Conservation (phyloP, 2,888 invertebrate species). For the Dicranocentrus wangi region DNA sequence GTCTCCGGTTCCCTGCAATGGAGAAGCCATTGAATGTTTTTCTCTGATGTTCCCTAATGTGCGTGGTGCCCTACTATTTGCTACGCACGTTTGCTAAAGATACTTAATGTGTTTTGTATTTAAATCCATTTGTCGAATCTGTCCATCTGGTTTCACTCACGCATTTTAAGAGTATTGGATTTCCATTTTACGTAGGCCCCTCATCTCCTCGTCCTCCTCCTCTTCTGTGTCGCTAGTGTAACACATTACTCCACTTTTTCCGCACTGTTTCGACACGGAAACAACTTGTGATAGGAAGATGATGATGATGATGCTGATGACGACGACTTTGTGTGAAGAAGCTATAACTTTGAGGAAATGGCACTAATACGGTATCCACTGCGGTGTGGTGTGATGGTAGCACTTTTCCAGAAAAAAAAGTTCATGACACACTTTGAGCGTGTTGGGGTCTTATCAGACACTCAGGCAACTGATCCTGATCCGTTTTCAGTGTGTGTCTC, state of each 20-base stretch:
- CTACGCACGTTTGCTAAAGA: conserved; percentile 53
- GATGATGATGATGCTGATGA: conserved; percentile 10
- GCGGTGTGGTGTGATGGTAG: too few species aligned
- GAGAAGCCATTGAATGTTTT: too few species aligned
- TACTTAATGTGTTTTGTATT: conserved; percentile 54
- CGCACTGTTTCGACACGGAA: conserved; percentile 14
- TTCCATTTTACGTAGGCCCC: conserved; percentile 30
- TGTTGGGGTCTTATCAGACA: conserved; percentile 36
- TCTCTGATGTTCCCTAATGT: too few species aligned
- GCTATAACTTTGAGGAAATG: too few species aligned
- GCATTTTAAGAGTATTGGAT: conserved; percentile 39
- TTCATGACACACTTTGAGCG: conserved; percentile 39
- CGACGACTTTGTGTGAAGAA: not conserved
- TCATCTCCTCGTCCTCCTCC: too few species aligned
- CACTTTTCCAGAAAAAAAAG: not conserved
- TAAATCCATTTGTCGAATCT: conserved; percentile 52
- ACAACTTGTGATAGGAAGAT: conserved; percentile 29
- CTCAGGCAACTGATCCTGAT: conserved; percentile 37
- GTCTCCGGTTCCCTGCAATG: conserved; percentile 32
- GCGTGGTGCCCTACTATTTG: too few species aligned
- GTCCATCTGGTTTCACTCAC: conserved; percentile 57
- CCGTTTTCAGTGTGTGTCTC: not conserved
- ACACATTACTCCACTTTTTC: conserved; percentile 48
- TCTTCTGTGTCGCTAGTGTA: conserved; percentile 18
- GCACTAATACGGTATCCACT: too few species aligned